These are phyloP conservation scores for Drosophila melanosoma DNA, from an alignment of 2,888 invertebrate genomes.

Conservation along the genomic window DNA sequence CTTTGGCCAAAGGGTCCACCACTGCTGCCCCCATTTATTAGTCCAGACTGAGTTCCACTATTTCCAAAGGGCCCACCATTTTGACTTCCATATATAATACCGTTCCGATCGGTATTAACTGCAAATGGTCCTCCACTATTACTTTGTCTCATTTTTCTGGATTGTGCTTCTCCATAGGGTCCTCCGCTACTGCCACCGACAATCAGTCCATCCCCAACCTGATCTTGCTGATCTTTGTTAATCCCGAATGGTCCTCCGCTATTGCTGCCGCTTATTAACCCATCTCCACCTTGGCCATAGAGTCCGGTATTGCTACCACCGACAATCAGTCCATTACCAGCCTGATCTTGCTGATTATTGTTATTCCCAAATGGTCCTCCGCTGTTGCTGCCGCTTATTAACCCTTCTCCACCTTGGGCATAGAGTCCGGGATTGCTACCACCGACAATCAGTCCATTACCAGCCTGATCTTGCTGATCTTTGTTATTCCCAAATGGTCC, in stretches of 20 bases:
- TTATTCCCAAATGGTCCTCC: slow-evolving; percentile 5
- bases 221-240: not conserved
- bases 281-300: not conserved
- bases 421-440: not conserved
- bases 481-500: not conserved
- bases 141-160: not conserved
- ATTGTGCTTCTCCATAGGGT: not conserved
- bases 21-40: not conserved
- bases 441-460: not conserved
- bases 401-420: no score
- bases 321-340: no score
- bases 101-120: not conserved
- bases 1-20: not conserved
- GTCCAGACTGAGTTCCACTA: not conserved
- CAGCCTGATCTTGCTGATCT: not conserved
- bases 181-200: not conserved
- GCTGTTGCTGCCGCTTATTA: no score
- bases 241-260: slow-evolving; percentile 13
- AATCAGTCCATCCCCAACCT: not conserved
- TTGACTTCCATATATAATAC: slow-evolving; percentile 2
- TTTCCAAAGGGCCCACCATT: not conserved
- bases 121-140: slow-evolving; percentile 13
- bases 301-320: not conserved
- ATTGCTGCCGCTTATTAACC: slow-evolving; percentile 1
- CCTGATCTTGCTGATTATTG: no score